Percentiles rank a stretch among this genome's conserved stretches.
Conservation (phyloP, 1,140 invertebrate genomes). For the Formica selysi region DNA sequence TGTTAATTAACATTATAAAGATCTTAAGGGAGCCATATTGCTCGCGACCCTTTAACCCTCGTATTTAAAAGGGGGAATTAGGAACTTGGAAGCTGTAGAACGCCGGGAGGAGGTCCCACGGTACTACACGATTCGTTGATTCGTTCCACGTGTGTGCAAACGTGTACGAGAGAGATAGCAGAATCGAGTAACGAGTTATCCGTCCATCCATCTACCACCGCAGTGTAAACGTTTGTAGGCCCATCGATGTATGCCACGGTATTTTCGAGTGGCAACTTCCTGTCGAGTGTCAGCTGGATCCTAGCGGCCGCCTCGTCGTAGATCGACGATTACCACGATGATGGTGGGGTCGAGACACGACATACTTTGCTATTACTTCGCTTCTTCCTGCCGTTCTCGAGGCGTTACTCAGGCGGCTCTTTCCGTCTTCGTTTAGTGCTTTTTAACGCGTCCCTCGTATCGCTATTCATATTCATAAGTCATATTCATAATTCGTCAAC, state of each 20-base stretch:
- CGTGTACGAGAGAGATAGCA: conserved; percentile 59
- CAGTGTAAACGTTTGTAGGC: conserved; percentile 65
- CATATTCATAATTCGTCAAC: conserved; percentile 51
- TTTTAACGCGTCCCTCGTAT: not conserved
- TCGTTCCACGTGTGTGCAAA: conserved; percentile 48
- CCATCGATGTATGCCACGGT: conserved; percentile 63
- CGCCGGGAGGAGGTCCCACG: conserved; percentile 63
- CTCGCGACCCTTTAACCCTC: too few relatives aligned
- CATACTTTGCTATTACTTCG: conserved; percentile 52
- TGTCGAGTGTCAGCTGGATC: conserved; percentile 67
- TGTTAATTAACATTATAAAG: conserved; percentile 26
- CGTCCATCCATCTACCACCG: conserved; percentile 65
- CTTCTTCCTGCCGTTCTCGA: conserved; percentile 42
- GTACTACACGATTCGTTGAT: conserved; percentile 49
- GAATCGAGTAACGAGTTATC: conserved; percentile 37
- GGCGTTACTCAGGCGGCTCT: conserved; percentile 31
- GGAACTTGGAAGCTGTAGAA: not conserved
- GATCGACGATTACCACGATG: conserved; percentile 63
- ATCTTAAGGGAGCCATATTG: not conserved
- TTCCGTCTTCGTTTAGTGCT: not conserved
- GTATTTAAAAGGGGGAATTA: conserved; percentile 3
- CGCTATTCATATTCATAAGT: conserved; percentile 50
- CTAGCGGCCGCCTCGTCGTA: conserved; percentile 46
- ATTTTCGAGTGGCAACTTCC: conserved; percentile 73
- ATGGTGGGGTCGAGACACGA: conserved; percentile 54